These are phyloP conservation scores for Typhlomys cinereus DNA, from an alignment of 2,113 vertebrate species.

Conservation along the genomic window DNA sequence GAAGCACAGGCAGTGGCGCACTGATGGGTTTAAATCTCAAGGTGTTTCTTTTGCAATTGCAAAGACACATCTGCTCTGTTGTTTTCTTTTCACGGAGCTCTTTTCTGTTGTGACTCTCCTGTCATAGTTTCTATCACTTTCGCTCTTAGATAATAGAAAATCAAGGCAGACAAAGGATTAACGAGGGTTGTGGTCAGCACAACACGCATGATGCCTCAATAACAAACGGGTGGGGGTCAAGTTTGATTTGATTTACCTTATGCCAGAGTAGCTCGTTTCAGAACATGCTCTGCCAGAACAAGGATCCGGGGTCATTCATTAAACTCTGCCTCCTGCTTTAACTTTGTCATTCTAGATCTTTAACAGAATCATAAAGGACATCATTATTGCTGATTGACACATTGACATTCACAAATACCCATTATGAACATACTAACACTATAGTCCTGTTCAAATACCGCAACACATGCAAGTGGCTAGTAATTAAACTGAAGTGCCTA, in stretches of 20 bases:
- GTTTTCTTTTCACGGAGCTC: background rate
- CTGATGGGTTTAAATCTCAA: background rate
- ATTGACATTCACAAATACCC: background rate
- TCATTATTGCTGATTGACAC: background rate
- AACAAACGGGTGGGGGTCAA: background rate
- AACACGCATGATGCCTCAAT: background rate
- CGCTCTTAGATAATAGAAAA: slow-evolving; percentile 45
- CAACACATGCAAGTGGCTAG: slow-evolving; percentile 32
- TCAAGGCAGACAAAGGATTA: background rate
- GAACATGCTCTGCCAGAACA: background rate
- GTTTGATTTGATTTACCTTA: background rate
- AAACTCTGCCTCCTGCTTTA: background rate
- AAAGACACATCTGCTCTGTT: background rate
- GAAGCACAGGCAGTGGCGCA: background rate
- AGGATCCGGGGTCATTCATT: slow-evolving; percentile 19
- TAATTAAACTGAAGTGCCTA: slow-evolving; percentile 75
- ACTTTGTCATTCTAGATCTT: background rate
- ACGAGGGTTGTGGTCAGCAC: background rate
- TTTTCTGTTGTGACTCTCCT: background rate
- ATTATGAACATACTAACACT: background rate
- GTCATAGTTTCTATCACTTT: slow-evolving; percentile 6
- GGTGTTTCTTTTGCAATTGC: background rate
- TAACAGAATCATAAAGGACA: background rate
- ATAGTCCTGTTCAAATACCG: background rate
- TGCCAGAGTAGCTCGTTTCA: slow-evolving; percentile 3